Percentiles rank a stretch among this genome's conserved stretches.
Evolutionary conservation across 2,888 invertebrate genomes (phyloP).

Genomic region (Hymenopus coronatus): DNA sequence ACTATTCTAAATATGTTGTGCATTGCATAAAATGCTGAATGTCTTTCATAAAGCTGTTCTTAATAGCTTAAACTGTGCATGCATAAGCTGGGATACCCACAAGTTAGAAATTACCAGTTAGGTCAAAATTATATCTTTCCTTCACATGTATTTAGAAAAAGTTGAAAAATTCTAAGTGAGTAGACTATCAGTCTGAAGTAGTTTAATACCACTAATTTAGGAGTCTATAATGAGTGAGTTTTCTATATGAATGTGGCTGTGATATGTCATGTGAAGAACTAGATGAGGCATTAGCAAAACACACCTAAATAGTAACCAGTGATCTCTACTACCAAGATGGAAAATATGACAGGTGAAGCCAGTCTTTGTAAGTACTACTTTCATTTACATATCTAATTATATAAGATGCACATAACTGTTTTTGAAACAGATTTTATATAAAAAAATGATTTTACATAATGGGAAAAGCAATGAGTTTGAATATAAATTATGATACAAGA

Average conservation of each 20-base stretch:
- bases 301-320: constrained; percentile 4
- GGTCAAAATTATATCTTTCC: background rate
- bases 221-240: constrained; percentile 1
- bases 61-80: constrained; percentile 6
- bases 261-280: constrained; percentile 23
- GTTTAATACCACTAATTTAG: background rate
- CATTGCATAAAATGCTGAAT: constrained; percentile 5
- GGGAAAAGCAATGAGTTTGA: background rate
- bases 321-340: background rate
- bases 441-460: background rate
- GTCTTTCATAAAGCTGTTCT: background rate
- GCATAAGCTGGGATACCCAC: constrained; percentile 1
- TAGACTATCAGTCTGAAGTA: background rate
- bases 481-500: background rate
- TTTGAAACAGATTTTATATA: background rate
- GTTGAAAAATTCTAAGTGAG: background rate
- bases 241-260: background rate
- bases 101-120: background rate
- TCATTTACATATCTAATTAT: background rate
- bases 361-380: background rate
- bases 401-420: background rate
- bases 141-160: constrained; percentile 1
- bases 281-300: constrained; percentile 18
- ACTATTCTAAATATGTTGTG: background rate
- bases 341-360: background rate